Conservation (phyloP, 2,888 invertebrate genomes). For the Tyria jacobaeae region DNA sequence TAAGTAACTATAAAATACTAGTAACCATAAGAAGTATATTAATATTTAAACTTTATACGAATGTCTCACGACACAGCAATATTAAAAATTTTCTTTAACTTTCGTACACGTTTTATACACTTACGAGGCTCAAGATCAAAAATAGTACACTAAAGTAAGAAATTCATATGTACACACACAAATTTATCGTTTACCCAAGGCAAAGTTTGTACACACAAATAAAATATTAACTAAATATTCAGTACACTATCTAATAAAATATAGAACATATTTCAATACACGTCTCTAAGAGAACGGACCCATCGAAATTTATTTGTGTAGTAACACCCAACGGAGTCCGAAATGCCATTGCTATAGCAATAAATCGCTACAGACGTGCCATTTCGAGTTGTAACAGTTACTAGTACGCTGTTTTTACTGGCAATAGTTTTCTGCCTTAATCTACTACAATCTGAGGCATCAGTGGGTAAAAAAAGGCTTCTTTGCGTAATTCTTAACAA, state of each 20-base stretch:
- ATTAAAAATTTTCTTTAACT: neutral
- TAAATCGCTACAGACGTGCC: constrained; percentile 75
- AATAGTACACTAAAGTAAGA: neutral
- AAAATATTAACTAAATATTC: constrained; percentile 60
- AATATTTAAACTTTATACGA: neutral
- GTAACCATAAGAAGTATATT: too few species aligned
- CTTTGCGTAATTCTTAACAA: neutral
- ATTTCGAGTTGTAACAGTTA: constrained; percentile 55
- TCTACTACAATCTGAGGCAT: constrained; percentile 44
- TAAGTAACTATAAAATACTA: too few species aligned
- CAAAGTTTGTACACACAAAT: constrained; percentile 32
- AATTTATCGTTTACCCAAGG: constrained; percentile 7
- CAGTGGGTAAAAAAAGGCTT: constrained; percentile 35
- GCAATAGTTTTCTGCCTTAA: constrained; percentile 69
- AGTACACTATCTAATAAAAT: constrained; percentile 69
- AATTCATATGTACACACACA: neutral
- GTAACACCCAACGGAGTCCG: constrained; percentile 69
- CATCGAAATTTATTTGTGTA: constrained; percentile 77
- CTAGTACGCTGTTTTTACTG: constrained; percentile 66
- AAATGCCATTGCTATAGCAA: constrained; percentile 72
- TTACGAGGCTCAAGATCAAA: neutral
- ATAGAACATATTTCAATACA: constrained; percentile 74
- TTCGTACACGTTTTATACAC: too few species aligned
- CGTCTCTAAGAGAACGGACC: constrained; percentile 67
- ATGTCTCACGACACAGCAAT: neutral